phyloP scores from a whole-genome alignment of 1,140 invertebrate genomes.

The Wasmannia auropunctata region DNA sequence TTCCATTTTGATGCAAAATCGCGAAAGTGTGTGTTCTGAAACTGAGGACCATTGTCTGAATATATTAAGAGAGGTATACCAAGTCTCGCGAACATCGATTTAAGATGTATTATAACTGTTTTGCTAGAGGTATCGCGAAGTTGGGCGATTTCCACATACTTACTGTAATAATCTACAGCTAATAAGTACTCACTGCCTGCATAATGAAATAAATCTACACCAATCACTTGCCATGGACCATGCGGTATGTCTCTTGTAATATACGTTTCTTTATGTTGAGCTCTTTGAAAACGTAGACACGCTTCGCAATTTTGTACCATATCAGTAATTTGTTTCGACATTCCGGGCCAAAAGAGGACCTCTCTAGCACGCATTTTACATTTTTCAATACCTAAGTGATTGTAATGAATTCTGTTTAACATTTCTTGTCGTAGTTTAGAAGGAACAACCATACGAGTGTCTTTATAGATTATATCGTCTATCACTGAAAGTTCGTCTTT shows the following conservation, averaged over 20 bases:
- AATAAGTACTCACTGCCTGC: neutral
- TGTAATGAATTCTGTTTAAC: neutral
- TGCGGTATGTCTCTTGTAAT: neutral
- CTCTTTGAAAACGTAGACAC: neutral
- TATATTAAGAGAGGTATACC: neutral
- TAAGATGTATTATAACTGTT: neutral
- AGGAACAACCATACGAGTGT: neutral
- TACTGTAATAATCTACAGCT: neutral
- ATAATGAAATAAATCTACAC: neutral
- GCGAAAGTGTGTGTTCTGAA: neutral
- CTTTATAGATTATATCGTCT: neutral
- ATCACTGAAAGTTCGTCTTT: neutral
- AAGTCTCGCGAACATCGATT: neutral
- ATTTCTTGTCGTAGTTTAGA: neutral
- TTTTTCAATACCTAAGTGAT: neutral
- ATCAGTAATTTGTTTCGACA: neutral
- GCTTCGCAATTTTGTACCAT: neutral
- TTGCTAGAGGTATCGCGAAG: neutral
- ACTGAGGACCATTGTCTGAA: neutral
- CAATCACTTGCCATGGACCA: neutral
- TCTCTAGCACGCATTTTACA: neutral
- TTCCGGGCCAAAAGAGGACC: neutral
- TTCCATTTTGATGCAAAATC: neutral
- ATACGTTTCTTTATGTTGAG: neutral
- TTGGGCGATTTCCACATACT: neutral